Base-by-base conservation (phyloP, 2,888 invertebrate genomes). In the Siphonodentalium dalli region DNA sequence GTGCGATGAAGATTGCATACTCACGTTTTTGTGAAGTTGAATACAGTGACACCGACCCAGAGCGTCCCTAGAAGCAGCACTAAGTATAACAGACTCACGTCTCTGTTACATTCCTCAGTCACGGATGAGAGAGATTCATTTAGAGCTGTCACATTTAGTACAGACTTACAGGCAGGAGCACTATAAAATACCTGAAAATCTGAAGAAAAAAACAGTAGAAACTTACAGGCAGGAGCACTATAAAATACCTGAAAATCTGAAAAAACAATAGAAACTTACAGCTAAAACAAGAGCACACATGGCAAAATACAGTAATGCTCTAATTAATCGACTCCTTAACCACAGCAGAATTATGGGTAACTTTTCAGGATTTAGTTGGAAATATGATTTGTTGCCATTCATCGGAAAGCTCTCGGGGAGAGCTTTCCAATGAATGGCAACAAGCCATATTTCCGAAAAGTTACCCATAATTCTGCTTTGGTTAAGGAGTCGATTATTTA, bases 11-110 rank as follows among this genome's bases (percentile, higher is more conserved):
- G n/a, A n/a, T 21, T 23, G 4, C 18, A 20, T 53, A 67, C 82
- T 75, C 69, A 84, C 85, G 85, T 85, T 71, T 86, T 86, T 57
- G 85, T 85, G 72, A 87, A 87, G 74, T 86, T 86, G 76, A 84
- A 86, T 29, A 87, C 75, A 20, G 85, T 85, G 9, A 86, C 82
- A 13, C 86, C 86, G 11, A 87, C 74, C 86, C 86, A 87, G 9
- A 86, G 80, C 1, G 87, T 87, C 48, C 86, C 86, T 34, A 86
- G 79, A 80, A 85, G 84, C 50, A 87, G 81, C 43, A 87, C 74
- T 45, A 87, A 75, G 71, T 86, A 87, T 34, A 87, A 82, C 43
- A 87, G 77, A 67, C 85, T 84, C 48, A 83, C 83, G 63, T 86
- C 87, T 29, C 85, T 74, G 52, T 80, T 78, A 71, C 85, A 86